Evolutionary conservation across 1,140 invertebrate species (phyloP), one percentile per base, ranked within the genome.

Genomic region (Ceratosolen fusciceps): DNA sequence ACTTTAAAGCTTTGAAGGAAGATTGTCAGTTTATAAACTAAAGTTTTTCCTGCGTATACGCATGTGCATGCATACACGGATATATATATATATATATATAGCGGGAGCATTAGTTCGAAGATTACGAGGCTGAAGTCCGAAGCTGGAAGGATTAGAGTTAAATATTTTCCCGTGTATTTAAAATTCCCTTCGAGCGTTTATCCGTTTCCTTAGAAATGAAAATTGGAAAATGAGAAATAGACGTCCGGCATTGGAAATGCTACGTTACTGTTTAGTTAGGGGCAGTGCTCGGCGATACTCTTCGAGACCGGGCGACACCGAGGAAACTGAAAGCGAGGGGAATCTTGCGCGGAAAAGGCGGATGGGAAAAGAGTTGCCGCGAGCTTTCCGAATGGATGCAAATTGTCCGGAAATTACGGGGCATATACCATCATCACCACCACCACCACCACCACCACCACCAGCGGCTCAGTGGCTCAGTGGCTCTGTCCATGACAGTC

Each of bases 371-470:
- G 65, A 54, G 7, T 60, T 16, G 29, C 54, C 14, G 16, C 10
- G 70, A 49, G 16, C 62, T 72, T 78, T 72, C 68, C 76, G 37
- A 47, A 37, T 31, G 67, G 52, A 34, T n/a, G 39, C 72, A 80
- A 80, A 80, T 80, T 75, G 65, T 75, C 73, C 73, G 79, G 79
- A 80, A 80, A 80, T 80, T 80, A 75, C 73, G 54, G 29, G 65
- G 29, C 31, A 54, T 60, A 74, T 70, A 34, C 56, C 56, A 68
- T 14, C 2, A 1, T 2, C 16, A n/a, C n/a, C n/a, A n/a, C n/a
- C n/a, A n/a, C n/a, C n/a, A n/a, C n/a, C n/a, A n/a, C n/a, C n/a
- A n/a, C n/a, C n/a, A n/a, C n/a, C n/a, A n/a, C n/a, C n/a, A n/a
- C n/a, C n/a, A n/a, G n/a, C n/a, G n/a, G n/a, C n/a, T n/a, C n/a